A percentile compares a stretch with the other conserved stretches of the same genome.
phyloP scores from a whole-genome alignment of 2,113 vertebrate species.

The Antechinus stuartii region DNA sequence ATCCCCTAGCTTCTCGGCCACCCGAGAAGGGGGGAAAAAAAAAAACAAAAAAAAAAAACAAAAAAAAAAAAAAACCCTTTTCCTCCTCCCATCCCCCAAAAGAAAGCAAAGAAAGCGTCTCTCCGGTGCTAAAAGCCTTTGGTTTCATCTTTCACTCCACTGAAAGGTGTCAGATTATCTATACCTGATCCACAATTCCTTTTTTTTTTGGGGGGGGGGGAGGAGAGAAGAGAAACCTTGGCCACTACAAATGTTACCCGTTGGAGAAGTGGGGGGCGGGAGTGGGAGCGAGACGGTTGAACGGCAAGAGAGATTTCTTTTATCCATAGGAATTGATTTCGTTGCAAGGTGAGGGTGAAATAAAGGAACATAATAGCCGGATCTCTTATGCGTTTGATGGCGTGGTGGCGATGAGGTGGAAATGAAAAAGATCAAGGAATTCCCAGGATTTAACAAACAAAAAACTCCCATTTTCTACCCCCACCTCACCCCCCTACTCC shows the following conservation, averaged over 20 bases:
- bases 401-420: not conserved
- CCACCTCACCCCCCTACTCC: not conserved
- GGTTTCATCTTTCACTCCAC: conserved; percentile 12
- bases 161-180: conserved; percentile 45
- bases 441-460: not conserved
- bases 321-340: not conserved
- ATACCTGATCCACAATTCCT: conserved; percentile 6
- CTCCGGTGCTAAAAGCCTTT: not conserved
- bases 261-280: not conserved
- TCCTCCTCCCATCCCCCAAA: not conserved
- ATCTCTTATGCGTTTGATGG: not conserved
- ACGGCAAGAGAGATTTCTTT: not conserved
- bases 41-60: not conserved
- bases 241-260: not conserved
- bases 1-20: not conserved
- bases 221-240: not conserved
- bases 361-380: not conserved
- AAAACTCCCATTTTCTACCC: not conserved
- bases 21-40: accelerated
- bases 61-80: not conserved
- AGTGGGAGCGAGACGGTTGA: not conserved
- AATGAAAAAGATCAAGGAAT: not conserved
- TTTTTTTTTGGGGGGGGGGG: not conserved
- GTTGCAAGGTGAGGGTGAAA: not conserved
- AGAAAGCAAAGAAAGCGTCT: not conserved